Percentiles rank a stretch among this genome's conserved stretches.
phyloP scores from a whole-genome alignment of 2,113 vertebrate genomes.

The Euleptes europaea region DNA sequence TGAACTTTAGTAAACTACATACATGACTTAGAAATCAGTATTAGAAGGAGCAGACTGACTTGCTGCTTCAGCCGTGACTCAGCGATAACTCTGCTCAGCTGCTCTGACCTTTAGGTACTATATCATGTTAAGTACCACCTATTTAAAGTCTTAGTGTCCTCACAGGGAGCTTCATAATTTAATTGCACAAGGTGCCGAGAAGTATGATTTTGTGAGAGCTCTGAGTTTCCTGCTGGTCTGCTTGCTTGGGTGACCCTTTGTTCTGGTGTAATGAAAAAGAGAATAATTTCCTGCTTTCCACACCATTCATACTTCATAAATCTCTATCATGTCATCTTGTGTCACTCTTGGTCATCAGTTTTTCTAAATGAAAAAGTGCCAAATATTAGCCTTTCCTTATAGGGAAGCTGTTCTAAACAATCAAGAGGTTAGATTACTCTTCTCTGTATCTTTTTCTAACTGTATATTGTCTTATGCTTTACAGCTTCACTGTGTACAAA shows the following conservation, averaged over 20 bases:
- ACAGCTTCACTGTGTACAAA: no score
- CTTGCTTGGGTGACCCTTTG: neutral
- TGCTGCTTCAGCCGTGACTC: no score
- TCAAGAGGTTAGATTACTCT: neutral
- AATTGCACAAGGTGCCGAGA: no score
- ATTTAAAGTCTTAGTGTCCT: no score
- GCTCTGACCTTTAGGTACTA: no score
- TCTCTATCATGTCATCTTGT: neutral
- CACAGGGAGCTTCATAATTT: neutral
- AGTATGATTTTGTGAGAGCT: neutral
- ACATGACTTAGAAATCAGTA: no score
- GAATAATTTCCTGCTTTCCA: neutral
- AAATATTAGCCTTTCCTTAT: neutral
- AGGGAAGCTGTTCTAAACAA: neutral
- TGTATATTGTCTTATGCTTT: no score
- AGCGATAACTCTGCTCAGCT: no score
- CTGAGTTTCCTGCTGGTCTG: neutral
- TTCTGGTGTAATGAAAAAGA: neutral
- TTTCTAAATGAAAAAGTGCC: neutral
- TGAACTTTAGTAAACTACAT: no score
- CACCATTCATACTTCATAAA: neutral
- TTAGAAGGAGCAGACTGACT: no score
- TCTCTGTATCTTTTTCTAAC: neutral
- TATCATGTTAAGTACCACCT: no score
- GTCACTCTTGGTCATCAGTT: neutral